A percentile compares a stretch with the other conserved stretches of the same genome.
Conservation (phyloP, 2,888 invertebrate species). For the Drosophila yooni region DNA sequence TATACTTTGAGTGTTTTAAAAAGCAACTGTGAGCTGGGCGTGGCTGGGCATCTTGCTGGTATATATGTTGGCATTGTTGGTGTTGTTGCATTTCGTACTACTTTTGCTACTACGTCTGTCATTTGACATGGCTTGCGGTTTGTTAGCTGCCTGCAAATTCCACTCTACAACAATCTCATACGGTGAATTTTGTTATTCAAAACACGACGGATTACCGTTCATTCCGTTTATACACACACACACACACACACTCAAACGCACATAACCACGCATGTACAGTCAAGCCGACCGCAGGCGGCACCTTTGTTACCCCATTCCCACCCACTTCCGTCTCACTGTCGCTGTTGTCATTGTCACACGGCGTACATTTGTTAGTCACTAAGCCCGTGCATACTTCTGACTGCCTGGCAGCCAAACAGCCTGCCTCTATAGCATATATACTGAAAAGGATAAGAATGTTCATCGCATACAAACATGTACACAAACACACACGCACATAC, state of each 20-base stretch:
- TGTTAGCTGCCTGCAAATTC: slow-evolving; percentile 76
- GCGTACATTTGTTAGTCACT: slow-evolving; percentile 77
- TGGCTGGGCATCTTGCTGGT: slow-evolving; percentile 34
- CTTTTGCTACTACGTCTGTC: slow-evolving; percentile 62
- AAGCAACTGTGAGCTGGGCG: slow-evolving; percentile 42
- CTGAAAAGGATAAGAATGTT: slow-evolving; percentile 78
- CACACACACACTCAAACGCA: slow-evolving; percentile 17
- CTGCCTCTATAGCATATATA: slow-evolving; percentile 35
- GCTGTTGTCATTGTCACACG: slow-evolving; percentile 71
- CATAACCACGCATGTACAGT: slow-evolving; percentile 13
- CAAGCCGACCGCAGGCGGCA: slow-evolving; percentile 64
- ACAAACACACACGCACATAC: slow-evolving; percentile 22
- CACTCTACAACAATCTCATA: slow-evolving; percentile 71
- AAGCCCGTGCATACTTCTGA: slow-evolving; percentile 71
- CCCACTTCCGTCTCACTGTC: slow-evolving; percentile 10
- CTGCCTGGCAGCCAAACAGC: slow-evolving; percentile 33
- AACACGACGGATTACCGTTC: slow-evolving; percentile 83
- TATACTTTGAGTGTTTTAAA: slow-evolving; percentile 79
- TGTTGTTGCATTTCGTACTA: slow-evolving; percentile 61
- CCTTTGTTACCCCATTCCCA: slow-evolving; percentile 42
- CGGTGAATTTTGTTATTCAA: slow-evolving; percentile 79
- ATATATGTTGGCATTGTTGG: slow-evolving; percentile 24
- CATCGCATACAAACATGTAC: slow-evolving; percentile 64
- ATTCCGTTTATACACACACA: slow-evolving; percentile 74
- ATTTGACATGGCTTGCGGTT: slow-evolving; percentile 81